Evolutionary conservation across 2,113 vertebrate species (phyloP), one percentile per base, ranked within the genome.

Genomic region (Pomatorhinus ruficollis): DNA sequence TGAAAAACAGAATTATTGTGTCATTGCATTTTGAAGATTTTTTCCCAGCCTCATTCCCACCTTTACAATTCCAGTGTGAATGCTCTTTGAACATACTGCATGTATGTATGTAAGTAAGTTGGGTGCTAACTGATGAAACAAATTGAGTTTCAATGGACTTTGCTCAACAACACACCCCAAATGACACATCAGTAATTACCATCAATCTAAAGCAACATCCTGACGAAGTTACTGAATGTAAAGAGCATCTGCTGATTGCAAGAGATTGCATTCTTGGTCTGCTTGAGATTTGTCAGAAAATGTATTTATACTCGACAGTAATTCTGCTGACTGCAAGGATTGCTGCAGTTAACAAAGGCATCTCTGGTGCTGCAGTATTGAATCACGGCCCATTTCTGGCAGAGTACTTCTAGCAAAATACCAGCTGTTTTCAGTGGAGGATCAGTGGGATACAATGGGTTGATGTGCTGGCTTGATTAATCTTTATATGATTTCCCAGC

Each of bases 91-190:
- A 40, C 12, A 5, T 12, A 18, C 17, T 66, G 31, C 66, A 45
- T 31, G 77, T 22, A 45, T 31, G 77, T 22, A 22, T 47, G 20
- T 47, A 74, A 33, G 42, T 59, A 66, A 86, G 35, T 42, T 83
- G 85, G 68, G 31, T 68, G 79, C 66, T 90, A 81, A 86, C 74
- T 95, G 89, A 95, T 95, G 82, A 94, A 91, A 93, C 66, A 95
- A 95, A 96, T 93, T 83, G 87, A 94, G 94, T 95, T 95, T 93
- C 93, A 95, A 93, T 88, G 92, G 75, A 80, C 92, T 93, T 94
- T 77, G 82, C 90, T 96, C 92, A 93, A 96, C 87, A 90, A 52
- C 91, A 81, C 79, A 90, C 79, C 90, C 92, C 93, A 81, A 96
- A 83, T 94, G 88, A 92, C 83, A 93, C 88, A 94, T 87, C 88